Conservation (phyloP, 2,888 invertebrate genomes). For the Willowsia nigromaculata region DNA sequence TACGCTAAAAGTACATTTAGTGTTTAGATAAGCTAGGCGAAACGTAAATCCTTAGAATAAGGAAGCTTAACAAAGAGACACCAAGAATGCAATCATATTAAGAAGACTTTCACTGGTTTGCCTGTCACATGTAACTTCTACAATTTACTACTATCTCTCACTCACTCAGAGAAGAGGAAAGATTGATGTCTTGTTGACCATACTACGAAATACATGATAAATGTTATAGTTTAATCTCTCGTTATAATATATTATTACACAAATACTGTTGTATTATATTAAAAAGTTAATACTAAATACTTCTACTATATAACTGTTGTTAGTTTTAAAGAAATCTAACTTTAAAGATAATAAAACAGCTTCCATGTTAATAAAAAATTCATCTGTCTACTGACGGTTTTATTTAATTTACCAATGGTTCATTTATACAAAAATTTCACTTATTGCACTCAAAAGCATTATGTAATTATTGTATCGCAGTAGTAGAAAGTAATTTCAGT, state of each 20-base stretch:
- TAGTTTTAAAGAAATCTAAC: constrained; percentile 58
- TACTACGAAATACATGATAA: constrained; percentile 52
- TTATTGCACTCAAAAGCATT: background rate
- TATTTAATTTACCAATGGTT: background rate
- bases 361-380: constrained; percentile 61
- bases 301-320: constrained; percentile 56
- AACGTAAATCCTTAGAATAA: constrained; percentile 43
- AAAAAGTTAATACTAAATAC: constrained; percentile 48
- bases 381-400: background rate
- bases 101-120: constrained; percentile 73
- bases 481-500: background rate
- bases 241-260: constrained; percentile 23
- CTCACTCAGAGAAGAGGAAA: constrained; percentile 34
- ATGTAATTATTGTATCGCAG: background rate
- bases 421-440: background rate
- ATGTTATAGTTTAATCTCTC: constrained; percentile 4
- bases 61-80: constrained; percentile 71
- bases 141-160: constrained; percentile 42
- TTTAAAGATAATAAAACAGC: constrained; percentile 57
- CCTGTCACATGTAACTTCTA: constrained; percentile 65
- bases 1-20: background rate
- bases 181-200: constrained; percentile 72
- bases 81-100: constrained; percentile 74
- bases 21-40: constrained; percentile 5
- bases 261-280: constrained; percentile 2